These are phyloP conservation scores for Stramonita haemastoma DNA, from an alignment of 2,888 invertebrate species.

Conservation along the genomic window DNA sequence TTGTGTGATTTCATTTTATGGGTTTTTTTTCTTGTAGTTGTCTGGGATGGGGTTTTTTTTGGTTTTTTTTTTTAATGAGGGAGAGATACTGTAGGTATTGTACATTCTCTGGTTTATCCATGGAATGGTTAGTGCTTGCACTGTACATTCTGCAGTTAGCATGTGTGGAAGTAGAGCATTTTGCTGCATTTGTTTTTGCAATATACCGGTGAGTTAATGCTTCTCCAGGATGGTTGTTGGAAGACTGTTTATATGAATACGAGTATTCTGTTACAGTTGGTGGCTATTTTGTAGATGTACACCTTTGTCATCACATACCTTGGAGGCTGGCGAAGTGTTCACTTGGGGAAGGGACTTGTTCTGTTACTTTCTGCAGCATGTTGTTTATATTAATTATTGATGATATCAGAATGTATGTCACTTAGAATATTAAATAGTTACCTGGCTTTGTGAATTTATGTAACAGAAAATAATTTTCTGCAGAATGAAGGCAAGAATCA, in stretches of 20 bases:
- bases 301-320: not conserved
- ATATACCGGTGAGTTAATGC: conserved; percentile 14
- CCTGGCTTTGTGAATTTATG: no score
- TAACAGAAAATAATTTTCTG: no score
- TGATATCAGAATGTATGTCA: not conserved
- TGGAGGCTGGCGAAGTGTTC: not conserved
- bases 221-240: not conserved
- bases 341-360: not conserved
- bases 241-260: not conserved
- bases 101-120: not conserved
- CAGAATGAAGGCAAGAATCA: no score
- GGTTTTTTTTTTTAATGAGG: not conserved
- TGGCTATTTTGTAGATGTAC: not conserved
- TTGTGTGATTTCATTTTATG: not conserved
- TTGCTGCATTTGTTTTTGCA: not conserved
- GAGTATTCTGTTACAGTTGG: not conserved
- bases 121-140: not conserved
- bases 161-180: not conserved
- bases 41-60: not conserved
- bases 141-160: conserved; percentile 7
- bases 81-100: not conserved
- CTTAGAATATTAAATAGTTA: no score
- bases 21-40: no score
- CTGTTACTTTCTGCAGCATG: not conserved
- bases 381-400: not conserved